Evolutionary conservation across 2,888 invertebrate genomes (phyloP).

Genomic region (Drosophila helvetica): DNA sequence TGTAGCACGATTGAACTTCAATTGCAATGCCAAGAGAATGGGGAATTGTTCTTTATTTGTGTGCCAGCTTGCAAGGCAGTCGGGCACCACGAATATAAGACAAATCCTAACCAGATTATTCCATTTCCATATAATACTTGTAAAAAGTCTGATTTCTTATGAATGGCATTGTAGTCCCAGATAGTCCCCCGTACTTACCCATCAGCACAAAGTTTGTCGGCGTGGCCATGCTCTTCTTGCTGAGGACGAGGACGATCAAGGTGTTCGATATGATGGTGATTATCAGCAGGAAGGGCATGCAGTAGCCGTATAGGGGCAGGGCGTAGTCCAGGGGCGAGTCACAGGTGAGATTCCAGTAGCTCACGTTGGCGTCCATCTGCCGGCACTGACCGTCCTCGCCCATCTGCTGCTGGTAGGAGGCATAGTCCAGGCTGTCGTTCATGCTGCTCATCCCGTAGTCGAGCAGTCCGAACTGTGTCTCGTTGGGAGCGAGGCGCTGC

Average conservation of each 20-base stretch:
- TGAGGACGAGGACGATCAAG: conserved; percentile 94
- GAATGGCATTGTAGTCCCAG: too few relatives aligned
- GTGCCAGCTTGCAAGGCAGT: too few relatives aligned
- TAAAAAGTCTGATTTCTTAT: too few relatives aligned
- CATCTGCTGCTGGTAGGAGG: conserved; percentile 61
- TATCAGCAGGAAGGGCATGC: conserved; percentile 91
- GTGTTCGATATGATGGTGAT: conserved; percentile 96
- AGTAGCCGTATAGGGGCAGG: conserved; percentile 83
- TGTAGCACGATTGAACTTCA: background rate
- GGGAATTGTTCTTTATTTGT: too few relatives aligned
- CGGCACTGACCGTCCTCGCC: conserved; percentile 63
- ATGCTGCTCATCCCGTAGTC: conserved; percentile 48
- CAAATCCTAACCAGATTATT: too few relatives aligned
- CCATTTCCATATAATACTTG: too few relatives aligned
- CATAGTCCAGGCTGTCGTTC: conserved; percentile 64
- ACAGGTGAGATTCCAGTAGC: conserved; percentile 83
- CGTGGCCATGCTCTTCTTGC: conserved; percentile 94
- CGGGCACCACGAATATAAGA: too few relatives aligned
- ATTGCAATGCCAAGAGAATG: too few relatives aligned
- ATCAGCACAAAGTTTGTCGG: conserved; percentile 96
- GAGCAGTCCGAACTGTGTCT: conserved; percentile 45
- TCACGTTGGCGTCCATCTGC: conserved; percentile 69
- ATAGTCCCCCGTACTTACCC: conserved; percentile 84
- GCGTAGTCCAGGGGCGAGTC: conserved; percentile 82
- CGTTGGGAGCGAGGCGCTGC: conserved; percentile 30